Evolutionary conservation across 2,797 vertebrate genomes (phyloP).

Genomic region (Simalia tracyae): DNA sequence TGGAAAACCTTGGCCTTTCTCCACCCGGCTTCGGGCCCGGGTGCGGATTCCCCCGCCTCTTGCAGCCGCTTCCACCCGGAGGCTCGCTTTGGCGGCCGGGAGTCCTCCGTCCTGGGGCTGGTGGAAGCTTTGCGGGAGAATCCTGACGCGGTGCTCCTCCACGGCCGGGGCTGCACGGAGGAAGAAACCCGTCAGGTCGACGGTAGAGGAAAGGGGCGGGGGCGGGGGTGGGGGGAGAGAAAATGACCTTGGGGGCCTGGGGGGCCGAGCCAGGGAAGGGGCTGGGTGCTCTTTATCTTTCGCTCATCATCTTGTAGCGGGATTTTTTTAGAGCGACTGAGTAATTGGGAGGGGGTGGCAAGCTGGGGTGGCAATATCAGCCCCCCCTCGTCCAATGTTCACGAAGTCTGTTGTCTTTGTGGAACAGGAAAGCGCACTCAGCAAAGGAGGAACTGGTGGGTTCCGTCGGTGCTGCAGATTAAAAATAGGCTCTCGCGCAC

Average conservation of each 20-base stretch:
- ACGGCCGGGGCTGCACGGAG: background rate
- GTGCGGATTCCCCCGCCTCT: background rate
- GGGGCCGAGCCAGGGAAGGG: background rate
- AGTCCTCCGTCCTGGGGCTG: background rate
- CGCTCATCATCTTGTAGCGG: background rate
- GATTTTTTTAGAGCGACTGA: background rate
- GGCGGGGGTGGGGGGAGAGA: background rate
- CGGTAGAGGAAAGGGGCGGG: background rate
- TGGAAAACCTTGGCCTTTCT: slow-evolving; percentile 46
- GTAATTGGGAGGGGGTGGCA: background rate
- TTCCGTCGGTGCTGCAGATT: background rate
- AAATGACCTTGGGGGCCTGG: background rate
- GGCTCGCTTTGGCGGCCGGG: background rate
- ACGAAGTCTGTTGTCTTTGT: background rate
- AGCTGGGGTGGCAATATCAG: background rate
- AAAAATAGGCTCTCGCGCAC: background rate
- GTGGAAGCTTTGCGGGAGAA: background rate
- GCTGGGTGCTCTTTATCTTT: background rate
- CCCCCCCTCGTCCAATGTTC: background rate
- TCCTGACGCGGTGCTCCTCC: background rate
- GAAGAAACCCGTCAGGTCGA: background rate
- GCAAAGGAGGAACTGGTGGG: background rate
- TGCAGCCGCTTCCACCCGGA: background rate
- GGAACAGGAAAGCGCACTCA: background rate
- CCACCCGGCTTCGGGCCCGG: background rate